A percentile compares a stretch with the other conserved stretches of the same genome.
These are phyloP conservation scores for Panthera uncia DNA, from an alignment of 2,113 vertebrate genomes.

Conservation along the genomic window DNA sequence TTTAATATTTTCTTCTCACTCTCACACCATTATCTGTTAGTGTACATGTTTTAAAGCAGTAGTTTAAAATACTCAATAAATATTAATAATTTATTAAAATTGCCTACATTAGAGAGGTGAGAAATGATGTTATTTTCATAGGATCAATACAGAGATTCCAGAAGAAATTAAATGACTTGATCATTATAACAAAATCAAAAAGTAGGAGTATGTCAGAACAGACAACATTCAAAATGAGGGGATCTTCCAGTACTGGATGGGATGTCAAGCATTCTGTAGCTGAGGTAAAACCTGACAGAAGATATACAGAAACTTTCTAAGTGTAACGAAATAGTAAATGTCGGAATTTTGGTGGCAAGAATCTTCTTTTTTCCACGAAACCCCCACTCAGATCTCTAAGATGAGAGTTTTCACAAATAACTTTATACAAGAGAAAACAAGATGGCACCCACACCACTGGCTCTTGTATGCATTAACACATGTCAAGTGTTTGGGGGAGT, in stretches of 20 bases:
- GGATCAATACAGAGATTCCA: slow-evolving; percentile 53
- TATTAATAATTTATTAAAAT: slow-evolving; percentile 70
- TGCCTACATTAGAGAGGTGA: slow-evolving; percentile 60
- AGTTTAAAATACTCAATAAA: slow-evolving; percentile 63
- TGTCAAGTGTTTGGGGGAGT: not conserved
- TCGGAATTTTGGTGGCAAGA: not conserved
- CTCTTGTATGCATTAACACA: not conserved
- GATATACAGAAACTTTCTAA: not conserved
- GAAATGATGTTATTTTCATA: slow-evolving; percentile 59
- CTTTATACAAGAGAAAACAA: not conserved
- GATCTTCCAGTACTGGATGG: not conserved
- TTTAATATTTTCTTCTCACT: not conserved
- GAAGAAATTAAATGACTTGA: slow-evolving; percentile 37
- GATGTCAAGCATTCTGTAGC: not conserved
- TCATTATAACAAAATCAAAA: not conserved
- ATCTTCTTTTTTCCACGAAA: not conserved
- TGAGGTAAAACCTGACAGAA: not conserved
- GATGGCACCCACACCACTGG: not conserved
- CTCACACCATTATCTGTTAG: slow-evolving; percentile 30
- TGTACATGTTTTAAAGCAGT: not conserved
- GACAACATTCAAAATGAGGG: not conserved
- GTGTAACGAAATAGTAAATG: not conserved
- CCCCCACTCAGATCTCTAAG: not conserved
- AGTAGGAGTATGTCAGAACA: not conserved
- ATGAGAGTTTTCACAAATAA: not conserved